Base-by-base conservation (phyloP, 2,888 invertebrate species). In the Cerastis rubricosa region DNA sequence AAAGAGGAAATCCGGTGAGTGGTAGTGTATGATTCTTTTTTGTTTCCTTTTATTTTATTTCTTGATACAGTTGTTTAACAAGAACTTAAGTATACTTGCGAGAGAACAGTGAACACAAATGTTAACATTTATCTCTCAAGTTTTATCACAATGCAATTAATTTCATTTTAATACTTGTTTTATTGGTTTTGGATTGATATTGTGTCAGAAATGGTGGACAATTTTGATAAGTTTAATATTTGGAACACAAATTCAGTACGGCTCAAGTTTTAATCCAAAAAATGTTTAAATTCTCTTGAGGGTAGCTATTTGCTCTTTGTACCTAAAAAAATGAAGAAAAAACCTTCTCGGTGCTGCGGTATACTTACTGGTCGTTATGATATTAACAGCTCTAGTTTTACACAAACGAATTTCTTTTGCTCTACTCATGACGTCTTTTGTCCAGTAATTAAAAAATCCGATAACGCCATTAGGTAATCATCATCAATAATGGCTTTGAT, bases 1-100 rank as follows among this genome's bases (percentile, higher is more conserved):
- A 94, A 98, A 98, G 94, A 95, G 98, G 92, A 98, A 98, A 96
- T 98, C 98, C 94, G 98, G 98, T 98, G 97, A 98, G 97, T 96
- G 96, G 95, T 96, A 96, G 92, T 75, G 95, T 96, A 96, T 94
- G 89, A 80, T 61, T 84, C 7, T 83, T 84, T 80, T 85, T 85
- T 85, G 81, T 83, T 84, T 84, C n/a, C 5, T 72, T 65, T 67
- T 57, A 35, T 65, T 80, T 76, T 74, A 43, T 40, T 75, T 81
- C 14, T 68, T 74, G 8, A 70, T 45, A 81, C 78, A 82, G 63
- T 43, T 82, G 81, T 77, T 72, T 57, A 19, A 54, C 29, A 3
- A 45, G 35, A 29, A 59, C 25, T 57, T 59, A n/a, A 57, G 66
- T 63, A 12, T 25, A 7, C n/a, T 54, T 65, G 35, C 1, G 3